Evolutionary conservation across 2,797 vertebrate genomes (phyloP), one percentile per base, ranked within the genome.

Genomic region (Acanthurus tractus): DNA sequence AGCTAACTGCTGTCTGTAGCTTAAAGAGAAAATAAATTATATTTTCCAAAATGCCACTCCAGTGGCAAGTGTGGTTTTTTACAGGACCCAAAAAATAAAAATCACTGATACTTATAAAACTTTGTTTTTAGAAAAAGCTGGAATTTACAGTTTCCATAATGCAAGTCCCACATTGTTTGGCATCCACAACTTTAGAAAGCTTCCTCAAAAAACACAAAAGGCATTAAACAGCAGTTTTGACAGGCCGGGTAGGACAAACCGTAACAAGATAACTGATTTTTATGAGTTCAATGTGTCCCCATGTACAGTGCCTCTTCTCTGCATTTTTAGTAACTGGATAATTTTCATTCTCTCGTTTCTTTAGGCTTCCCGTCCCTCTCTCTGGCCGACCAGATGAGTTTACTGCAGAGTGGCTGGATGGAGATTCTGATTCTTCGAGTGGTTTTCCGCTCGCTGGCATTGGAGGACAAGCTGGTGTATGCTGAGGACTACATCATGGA

Each of bases 401-500:
- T 99, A 70, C 96, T 99, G 86, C 98, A 99, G 93, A 99, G 98
- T 14, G 97, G 97, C 58, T 99, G 98, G 98, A 99, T 99, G 98
- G 98, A 99, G 90, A 98, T 99, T 85, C 91, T 99, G 94, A 97
- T 99, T 85, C 95, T 99, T 0, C 96, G 98, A 4, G 97, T 99
- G 80, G 98, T 98, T 57, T 98, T 98, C 93, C 96, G 97, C 86
- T 99, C 98, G 1, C 96, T 99, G 86, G 94, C 94, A 40, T 93
- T 97, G 74, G 97, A 99, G 88, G 98, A 99, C 86, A 97, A 96
- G 93, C 96, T 99, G 42, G 98, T 98, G 81, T 99, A 98, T 65
- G 98, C 98, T 6, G 98, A 99, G 88, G 98, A 99, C 95, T 99
- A 99, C 88, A 92, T 99, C 84, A 99, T 99, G 98, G 97, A 99